phyloP scores from a whole-genome alignment of 2,888 invertebrate species.

The Ormia ochracea region DNA sequence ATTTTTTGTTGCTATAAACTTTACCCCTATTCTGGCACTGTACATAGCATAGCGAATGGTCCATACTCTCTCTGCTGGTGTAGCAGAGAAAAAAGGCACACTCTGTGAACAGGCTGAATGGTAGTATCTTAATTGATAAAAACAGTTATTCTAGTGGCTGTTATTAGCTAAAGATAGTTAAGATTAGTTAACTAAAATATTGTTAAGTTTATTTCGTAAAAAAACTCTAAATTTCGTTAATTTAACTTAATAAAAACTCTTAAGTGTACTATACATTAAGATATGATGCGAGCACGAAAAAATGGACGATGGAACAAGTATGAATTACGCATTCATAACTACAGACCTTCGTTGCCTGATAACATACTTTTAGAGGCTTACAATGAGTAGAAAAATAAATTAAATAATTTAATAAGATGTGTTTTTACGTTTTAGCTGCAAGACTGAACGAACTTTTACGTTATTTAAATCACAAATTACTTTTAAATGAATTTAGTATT shows the following conservation, averaged over 20 bases:
- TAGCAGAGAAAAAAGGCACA: too few species aligned
- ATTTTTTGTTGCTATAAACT: too few species aligned
- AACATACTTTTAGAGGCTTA: slow-evolving; percentile 43
- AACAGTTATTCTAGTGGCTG: too few species aligned
- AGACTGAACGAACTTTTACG: slow-evolving; percentile 9
- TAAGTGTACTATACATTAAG: not conserved
- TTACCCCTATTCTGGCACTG: too few species aligned
- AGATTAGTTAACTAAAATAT: too few species aligned
- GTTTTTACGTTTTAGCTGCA: not conserved
- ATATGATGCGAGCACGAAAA: not conserved
- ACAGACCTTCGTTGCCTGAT: slow-evolving; percentile 26
- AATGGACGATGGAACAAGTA: not conserved
- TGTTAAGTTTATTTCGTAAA: not conserved
- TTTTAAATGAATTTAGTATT: slow-evolving; percentile 25
- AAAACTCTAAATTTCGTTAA: not conserved
- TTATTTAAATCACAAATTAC: slow-evolving; percentile 12
- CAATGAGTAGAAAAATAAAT: slow-evolving; percentile 3
- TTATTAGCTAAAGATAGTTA: too few species aligned
- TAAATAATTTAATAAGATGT: not conserved
- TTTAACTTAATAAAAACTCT: not conserved
- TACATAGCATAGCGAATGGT: too few species aligned
- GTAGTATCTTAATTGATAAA: too few species aligned
- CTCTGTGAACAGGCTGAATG: too few species aligned
- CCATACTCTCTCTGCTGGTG: too few species aligned
- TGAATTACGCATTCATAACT: not conserved